Percentiles rank a stretch among this genome's conserved stretches.
Conservation (phyloP, 2,113 vertebrate species). For the Xerus inauris region DNA sequence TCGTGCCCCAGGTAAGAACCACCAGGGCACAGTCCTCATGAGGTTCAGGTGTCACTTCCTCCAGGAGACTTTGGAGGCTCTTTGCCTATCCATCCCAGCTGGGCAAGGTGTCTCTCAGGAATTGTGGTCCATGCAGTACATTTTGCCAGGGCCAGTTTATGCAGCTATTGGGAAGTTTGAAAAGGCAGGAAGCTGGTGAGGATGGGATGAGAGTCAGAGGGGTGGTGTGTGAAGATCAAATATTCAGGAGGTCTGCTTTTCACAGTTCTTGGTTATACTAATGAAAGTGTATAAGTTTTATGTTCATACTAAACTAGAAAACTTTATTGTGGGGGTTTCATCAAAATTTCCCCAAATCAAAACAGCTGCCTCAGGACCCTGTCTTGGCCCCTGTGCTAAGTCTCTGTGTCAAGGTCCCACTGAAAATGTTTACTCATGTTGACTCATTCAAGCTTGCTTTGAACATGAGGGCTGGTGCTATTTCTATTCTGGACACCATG, state of each 20-base stretch:
- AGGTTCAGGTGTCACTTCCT: background rate
- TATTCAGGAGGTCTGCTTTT: background rate
- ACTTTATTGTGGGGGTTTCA: background rate
- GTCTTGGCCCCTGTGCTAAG: background rate
- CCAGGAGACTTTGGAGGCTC: background rate
- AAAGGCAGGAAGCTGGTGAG: background rate
- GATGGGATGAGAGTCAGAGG: background rate
- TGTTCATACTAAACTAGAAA: background rate
- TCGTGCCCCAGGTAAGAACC: slow-evolving; percentile 69
- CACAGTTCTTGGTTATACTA: background rate
- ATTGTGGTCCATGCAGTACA: background rate
- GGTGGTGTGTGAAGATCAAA: background rate
- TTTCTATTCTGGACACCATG: background rate
- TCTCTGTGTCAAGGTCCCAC: background rate
- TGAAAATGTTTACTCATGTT: background rate
- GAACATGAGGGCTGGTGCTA: background rate
- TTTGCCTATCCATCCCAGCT: background rate
- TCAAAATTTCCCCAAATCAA: slow-evolving; percentile 23
- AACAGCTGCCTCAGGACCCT: background rate
- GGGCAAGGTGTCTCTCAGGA: background rate
- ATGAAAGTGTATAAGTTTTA: too few species aligned
- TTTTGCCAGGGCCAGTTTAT: background rate
- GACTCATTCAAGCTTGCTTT: background rate
- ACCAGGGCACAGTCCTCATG: background rate
- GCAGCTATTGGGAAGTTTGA: background rate